Conservation (phyloP, 2,113 vertebrate species). For the Sturnira hondurensis region DNA sequence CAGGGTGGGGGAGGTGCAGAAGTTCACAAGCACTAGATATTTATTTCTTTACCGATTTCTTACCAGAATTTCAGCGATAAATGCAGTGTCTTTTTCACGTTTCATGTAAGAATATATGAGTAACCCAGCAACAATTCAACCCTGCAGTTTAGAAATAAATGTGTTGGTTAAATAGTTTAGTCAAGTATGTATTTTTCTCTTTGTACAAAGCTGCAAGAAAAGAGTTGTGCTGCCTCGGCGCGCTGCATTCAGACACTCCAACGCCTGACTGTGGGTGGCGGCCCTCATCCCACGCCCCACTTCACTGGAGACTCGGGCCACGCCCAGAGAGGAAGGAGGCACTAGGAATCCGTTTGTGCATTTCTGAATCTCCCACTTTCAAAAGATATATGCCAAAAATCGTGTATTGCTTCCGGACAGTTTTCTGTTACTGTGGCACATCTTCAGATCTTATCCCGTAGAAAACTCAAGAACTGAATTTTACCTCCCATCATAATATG, state of each 20-base stretch:
- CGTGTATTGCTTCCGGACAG: slow-evolving; percentile 3
- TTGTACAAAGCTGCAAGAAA: slow-evolving; percentile 50
- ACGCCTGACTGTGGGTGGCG: neutral
- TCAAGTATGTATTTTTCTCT: slow-evolving; percentile 54
- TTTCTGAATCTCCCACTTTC: slow-evolving; percentile 37
- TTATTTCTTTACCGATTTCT: slow-evolving; percentile 78
- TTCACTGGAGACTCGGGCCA: slow-evolving; percentile 54
- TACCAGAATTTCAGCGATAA: slow-evolving; percentile 74
- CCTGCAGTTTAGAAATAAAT: slow-evolving; percentile 72
- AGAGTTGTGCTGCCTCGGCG: slow-evolving; percentile 15
- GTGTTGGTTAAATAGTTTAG: slow-evolving; percentile 72
- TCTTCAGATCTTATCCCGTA: neutral
- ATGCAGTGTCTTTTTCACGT: slow-evolving; percentile 70
- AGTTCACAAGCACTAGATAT: slow-evolving; percentile 72
- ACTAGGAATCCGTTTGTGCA: slow-evolving; percentile 61
- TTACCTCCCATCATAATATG: neutral
- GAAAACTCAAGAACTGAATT: slow-evolving; percentile 18
- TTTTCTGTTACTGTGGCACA: neutral
- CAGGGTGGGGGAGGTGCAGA: slow-evolving; percentile 59
- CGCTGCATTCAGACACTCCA: slow-evolving; percentile 27
- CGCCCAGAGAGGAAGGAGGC: slow-evolving; percentile 73
- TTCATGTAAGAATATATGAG: slow-evolving; percentile 73
- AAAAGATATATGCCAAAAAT: slow-evolving; percentile 41
- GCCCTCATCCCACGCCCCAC: slow-evolving; percentile 18
- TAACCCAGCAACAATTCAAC: slow-evolving; percentile 70